These are phyloP conservation scores for Lymantria dispar DNA, from an alignment of 2,888 invertebrate species.

Conservation along the genomic window DNA sequence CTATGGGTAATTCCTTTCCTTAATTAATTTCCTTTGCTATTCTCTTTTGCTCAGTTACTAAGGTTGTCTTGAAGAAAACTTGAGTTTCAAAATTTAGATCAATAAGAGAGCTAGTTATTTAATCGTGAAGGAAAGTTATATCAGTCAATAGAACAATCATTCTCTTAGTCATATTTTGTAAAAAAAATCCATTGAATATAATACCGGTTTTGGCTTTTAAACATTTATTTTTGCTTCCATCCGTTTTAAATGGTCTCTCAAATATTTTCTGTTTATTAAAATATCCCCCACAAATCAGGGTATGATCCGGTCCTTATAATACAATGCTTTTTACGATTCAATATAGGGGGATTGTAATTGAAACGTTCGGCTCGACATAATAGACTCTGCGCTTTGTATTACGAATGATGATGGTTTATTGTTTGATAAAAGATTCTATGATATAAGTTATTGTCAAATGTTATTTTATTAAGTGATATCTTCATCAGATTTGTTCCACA, in stretches of 20 bases:
- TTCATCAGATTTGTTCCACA: no score
- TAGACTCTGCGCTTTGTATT: slow-evolving; percentile 21
- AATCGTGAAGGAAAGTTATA: no score
- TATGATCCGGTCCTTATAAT: slow-evolving; percentile 22
- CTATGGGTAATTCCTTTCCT: no score
- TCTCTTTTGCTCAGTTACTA: no score
- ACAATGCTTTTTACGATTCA: slow-evolving; percentile 33
- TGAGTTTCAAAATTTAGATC: no score
- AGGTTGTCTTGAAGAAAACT: no score
- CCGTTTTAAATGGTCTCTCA: slow-evolving; percentile 12
- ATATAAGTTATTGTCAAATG: not conserved
- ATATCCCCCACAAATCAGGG: slow-evolving; percentile 25
- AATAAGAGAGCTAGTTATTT: no score
- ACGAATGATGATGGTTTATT: slow-evolving; percentile 25
- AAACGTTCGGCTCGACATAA: slow-evolving; percentile 20
- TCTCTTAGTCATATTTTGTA: no score
- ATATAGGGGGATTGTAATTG: slow-evolving; percentile 27
- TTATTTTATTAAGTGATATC: not conserved
- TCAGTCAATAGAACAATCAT: no score
- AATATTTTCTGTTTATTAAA: slow-evolving; percentile 33
- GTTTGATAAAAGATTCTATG: slow-evolving; percentile 21
- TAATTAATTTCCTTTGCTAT: no score
- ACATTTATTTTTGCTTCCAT: slow-evolving; percentile 17
- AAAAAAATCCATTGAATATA: slow-evolving; percentile 9
- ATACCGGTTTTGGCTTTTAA: slow-evolving; percentile 24